A percentile compares a stretch with the other conserved stretches of the same genome.
These are phyloP conservation scores for Papilio glaucus DNA, from an alignment of 1,140 invertebrate species.

Conservation along the genomic window DNA sequence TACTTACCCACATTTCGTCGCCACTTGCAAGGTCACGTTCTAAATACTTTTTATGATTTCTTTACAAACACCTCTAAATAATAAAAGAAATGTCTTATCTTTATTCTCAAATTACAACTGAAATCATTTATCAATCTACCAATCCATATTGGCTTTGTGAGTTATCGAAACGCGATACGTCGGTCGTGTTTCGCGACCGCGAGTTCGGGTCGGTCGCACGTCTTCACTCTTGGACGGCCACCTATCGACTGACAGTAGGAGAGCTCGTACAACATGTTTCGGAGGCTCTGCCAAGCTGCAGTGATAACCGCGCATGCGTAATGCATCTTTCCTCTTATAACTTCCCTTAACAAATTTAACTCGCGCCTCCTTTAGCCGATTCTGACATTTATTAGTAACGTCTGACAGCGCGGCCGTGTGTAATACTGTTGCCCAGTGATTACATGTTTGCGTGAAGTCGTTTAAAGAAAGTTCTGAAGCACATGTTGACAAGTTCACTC, in stretches of 20 bases:
- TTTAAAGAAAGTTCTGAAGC: slow-evolving; percentile 64
- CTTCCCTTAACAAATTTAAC: slow-evolving; percentile 53
- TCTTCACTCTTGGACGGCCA: slow-evolving; percentile 45
- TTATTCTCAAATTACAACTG: background rate
- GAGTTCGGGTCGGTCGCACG: slow-evolving; percentile 41
- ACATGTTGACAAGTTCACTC: slow-evolving; percentile 57
- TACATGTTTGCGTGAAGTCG: slow-evolving; percentile 48
- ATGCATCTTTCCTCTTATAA: slow-evolving; percentile 59
- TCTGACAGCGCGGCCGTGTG: slow-evolving; percentile 40
- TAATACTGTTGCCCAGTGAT: slow-evolving; percentile 37
- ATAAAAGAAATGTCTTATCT: background rate
- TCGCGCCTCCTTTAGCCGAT: slow-evolving; percentile 42
- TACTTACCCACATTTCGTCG: slow-evolving; percentile 3
- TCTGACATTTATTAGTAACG: slow-evolving; percentile 39
- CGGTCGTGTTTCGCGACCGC: background rate
- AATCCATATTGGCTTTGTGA: background rate
- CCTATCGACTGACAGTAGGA: slow-evolving; percentile 71
- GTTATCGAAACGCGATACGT: slow-evolving; percentile 16
- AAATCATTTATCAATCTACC: background rate
- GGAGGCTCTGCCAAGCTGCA: slow-evolving; percentile 62
- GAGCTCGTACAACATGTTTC: slow-evolving; percentile 51
- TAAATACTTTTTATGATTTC: background rate
- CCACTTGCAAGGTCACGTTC: background rate
- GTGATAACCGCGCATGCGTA: slow-evolving; percentile 60
- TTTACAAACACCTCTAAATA: background rate